phyloP scores from a whole-genome alignment of 2,113 vertebrate genomes.

The Lota lota region DNA sequence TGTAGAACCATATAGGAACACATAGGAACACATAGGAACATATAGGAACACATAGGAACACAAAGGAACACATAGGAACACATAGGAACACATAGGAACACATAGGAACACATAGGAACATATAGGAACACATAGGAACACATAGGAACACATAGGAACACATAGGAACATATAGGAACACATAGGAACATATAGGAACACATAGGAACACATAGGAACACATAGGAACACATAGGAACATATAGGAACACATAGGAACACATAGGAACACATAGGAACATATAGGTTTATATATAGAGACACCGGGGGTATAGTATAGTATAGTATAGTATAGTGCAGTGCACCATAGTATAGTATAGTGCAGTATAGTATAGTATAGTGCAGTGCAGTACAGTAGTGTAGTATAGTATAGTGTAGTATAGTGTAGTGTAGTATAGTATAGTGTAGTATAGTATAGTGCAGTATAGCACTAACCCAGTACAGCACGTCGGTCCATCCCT shows the following conservation, averaged over 20 bases:
- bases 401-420: no score
- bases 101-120: neutral
- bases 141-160: neutral
- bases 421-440: no score
- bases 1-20: neutral
- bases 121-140: neutral
- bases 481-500: constrained; percentile 89
- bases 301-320: no score
- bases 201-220: neutral
- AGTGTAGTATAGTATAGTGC: no score
- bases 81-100: neutral
- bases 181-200: neutral
- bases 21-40: neutral
- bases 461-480: constrained; percentile 77
- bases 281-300: no score
- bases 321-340: no score
- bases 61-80: neutral
- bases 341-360: constrained; percentile 51
- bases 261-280: no score
- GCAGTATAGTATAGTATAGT: constrained; percentile 75
- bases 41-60: no score
- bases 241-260: neutral
- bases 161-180: neutral
- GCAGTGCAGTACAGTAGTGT: no score
- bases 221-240: neutral